Evolutionary conservation across 2,888 invertebrate species (phyloP).

Genomic region (Tribolium freemani): DNA sequence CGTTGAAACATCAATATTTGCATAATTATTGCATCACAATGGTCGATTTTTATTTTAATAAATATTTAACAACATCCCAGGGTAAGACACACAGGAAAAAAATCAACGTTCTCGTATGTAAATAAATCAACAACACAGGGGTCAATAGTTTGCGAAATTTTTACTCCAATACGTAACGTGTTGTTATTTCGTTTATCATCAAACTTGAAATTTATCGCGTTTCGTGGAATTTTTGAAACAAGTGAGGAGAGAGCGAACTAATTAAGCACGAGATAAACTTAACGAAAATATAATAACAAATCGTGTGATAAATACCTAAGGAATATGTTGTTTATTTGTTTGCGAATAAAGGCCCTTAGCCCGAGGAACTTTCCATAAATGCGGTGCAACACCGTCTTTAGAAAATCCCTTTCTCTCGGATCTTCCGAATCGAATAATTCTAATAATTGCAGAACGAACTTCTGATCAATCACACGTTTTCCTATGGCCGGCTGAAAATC

Average conservation of each 20-base stretch:
- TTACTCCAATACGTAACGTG: too few species aligned
- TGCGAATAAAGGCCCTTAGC: conserved; percentile 95
- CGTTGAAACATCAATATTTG: not conserved
- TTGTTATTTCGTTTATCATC: too few species aligned
- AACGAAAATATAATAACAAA: not conserved
- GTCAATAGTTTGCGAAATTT: too few species aligned
- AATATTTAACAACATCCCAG: too few species aligned
- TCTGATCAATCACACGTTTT: conserved; percentile 91
- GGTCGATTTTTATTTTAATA: too few species aligned
- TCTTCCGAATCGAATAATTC: conserved; percentile 98
- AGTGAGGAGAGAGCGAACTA: not conserved
- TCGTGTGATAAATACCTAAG: conserved; percentile 74
- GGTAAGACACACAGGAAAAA: too few species aligned
- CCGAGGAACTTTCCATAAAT: conserved; percentile 98
- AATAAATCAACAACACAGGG: too few species aligned
- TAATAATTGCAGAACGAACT: conserved; percentile 95
- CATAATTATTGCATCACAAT: not conserved
- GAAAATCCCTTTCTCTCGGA: conserved; percentile 95
- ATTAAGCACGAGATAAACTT: not conserved
- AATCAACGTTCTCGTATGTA: too few species aligned
- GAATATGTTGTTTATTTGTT: conserved; percentile 98
- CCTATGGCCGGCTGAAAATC: conserved; percentile 97
- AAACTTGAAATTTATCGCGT: too few species aligned
- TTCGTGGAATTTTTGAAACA: too few species aligned
- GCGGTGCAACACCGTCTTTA: conserved; percentile 97